Conservation (phyloP, 2,113 vertebrate genomes). For the Sciurus niger region DNA sequence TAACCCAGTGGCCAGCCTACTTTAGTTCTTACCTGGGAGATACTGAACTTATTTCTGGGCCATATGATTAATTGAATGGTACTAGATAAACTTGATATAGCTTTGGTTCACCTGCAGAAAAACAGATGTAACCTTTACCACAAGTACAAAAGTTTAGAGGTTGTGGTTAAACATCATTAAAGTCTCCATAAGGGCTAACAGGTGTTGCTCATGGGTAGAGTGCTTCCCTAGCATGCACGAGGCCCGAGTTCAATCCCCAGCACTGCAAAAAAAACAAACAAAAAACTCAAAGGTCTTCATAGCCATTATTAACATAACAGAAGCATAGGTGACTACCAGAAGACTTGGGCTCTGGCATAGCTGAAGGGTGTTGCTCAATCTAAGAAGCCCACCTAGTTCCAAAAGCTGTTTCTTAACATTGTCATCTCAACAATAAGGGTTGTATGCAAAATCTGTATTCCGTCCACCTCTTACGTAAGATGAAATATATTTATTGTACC, state of each 20-base stretch:
- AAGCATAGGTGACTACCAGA: not conserved
- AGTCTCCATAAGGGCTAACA: not conserved
- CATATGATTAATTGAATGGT: not conserved
- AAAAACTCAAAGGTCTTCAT: too few relatives aligned
- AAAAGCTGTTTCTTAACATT: not conserved
- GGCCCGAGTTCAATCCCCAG: too few relatives aligned
- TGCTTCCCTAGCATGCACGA: too few relatives aligned
- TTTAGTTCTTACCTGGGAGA: not conserved
- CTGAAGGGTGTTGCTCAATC: not conserved
- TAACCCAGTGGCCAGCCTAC: not conserved
- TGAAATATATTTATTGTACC: not conserved
- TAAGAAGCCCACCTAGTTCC: not conserved
- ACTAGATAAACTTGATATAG: not conserved
- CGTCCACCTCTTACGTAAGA: not conserved
- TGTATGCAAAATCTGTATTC: not conserved
- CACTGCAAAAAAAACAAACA: too few relatives aligned
- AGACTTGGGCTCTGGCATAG: not conserved
- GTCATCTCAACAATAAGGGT: not conserved
- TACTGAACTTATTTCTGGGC: not conserved
- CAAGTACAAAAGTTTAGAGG: not conserved
- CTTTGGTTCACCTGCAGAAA: not conserved
- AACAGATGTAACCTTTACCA: slow-evolving; percentile 32
- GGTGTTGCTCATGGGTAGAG: too few relatives aligned
- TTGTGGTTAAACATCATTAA: not conserved
- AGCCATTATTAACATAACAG: too few relatives aligned